phyloP scores from a whole-genome alignment of 2,888 invertebrate genomes.

The Eupeodes luniger region DNA sequence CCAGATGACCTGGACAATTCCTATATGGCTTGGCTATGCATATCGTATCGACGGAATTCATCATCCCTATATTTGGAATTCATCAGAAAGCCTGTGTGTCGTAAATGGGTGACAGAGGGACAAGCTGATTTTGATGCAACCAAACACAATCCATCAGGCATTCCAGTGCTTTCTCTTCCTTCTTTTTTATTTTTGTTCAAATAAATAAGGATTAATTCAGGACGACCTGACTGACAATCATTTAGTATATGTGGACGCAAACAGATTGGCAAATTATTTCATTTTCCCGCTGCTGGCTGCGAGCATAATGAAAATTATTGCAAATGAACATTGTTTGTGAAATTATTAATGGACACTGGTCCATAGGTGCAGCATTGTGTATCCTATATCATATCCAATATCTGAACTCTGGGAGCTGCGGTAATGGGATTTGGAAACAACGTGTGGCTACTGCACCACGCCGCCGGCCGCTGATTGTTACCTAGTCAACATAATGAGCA shows the following conservation, averaged over 20 bases:
- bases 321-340: constrained; percentile 72
- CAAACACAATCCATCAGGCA: neutral
- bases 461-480: constrained; percentile 5
- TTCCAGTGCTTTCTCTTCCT: constrained; percentile 41
- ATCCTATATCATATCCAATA: constrained; percentile 17
- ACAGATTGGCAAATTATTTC: constrained; percentile 74
- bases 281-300: constrained; percentile 54
- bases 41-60: constrained; percentile 59
- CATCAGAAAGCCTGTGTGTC: constrained; percentile 68
- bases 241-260: constrained; percentile 69
- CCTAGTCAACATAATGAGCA: constrained; percentile 33
- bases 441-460: neutral
- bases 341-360: constrained; percentile 58
- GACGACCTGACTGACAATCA: constrained; percentile 57
- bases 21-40: constrained; percentile 30
- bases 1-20: constrained; percentile 60
- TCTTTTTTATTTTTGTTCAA: constrained; percentile 60
- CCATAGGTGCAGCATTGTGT: neutral
- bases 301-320: constrained; percentile 71
- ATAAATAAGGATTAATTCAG: constrained; percentile 72
- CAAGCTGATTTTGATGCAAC: constrained; percentile 27
- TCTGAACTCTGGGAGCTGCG: constrained; percentile 19
- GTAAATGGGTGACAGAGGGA: constrained; percentile 49
- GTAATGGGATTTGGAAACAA: constrained; percentile 25
- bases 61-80: constrained; percentile 61